Percentiles rank a stretch among this genome's conserved stretches.
phyloP scores from a whole-genome alignment of 37 sponge, comb jelly and placozoan species.

The Bolinopsis microptera region DNA sequence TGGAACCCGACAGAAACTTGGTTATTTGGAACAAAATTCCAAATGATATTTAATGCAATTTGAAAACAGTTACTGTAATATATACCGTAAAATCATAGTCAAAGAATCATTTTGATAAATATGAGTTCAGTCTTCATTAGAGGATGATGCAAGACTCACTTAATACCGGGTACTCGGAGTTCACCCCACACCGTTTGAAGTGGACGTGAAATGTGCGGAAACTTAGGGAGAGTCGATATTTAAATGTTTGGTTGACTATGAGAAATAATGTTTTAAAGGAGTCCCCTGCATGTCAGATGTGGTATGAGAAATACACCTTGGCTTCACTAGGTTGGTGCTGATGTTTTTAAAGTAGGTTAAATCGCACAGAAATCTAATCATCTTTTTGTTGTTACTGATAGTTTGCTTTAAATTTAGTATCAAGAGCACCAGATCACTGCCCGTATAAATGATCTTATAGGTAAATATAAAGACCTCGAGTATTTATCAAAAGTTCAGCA shows the following conservation, averaged over 20 bases:
- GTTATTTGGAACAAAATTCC: background rate
- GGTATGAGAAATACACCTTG: too few species aligned
- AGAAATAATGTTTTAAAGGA: too few species aligned
- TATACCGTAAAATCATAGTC: background rate
- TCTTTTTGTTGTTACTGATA: too few species aligned
- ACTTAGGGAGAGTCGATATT: background rate
- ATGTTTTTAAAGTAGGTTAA: too few species aligned
- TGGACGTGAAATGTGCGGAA: background rate
- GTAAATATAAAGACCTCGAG: too few species aligned
- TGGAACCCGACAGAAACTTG: background rate
- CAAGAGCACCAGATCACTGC: too few species aligned
- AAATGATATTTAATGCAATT: background rate
- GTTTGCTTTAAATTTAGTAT: too few species aligned
- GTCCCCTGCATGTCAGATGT: too few species aligned
- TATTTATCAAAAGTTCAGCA: too few species aligned
- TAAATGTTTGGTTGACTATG: background rate
- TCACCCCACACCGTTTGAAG: background rate
- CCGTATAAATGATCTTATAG: too few species aligned
- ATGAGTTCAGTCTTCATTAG: slow-evolving; percentile 15
- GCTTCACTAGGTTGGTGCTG: too few species aligned
- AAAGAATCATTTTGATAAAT: slow-evolving; percentile 7
- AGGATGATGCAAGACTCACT: background rate
- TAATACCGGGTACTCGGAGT: background rate
- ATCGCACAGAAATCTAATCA: too few species aligned
- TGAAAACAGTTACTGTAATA: background rate